These are phyloP conservation scores for Paratilapia polleni DNA, from an alignment of 2,113 vertebrate species.

Conservation along the genomic window DNA sequence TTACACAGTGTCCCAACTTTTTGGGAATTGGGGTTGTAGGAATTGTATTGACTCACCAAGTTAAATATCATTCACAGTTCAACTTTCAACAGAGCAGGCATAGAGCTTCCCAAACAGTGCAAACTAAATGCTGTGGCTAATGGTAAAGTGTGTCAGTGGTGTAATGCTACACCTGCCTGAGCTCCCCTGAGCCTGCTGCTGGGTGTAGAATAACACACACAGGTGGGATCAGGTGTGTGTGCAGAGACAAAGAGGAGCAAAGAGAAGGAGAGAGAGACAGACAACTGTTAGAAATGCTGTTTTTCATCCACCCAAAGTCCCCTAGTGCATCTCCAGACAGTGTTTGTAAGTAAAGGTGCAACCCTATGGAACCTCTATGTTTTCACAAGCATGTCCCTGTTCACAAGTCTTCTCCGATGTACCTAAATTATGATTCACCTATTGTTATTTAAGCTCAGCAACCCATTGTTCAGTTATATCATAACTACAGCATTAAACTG, in stretches of 20 bases:
- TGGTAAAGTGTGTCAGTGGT: conserved; percentile 49
- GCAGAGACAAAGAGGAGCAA: not conserved
- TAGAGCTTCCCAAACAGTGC: not conserved
- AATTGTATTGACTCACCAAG: not conserved
- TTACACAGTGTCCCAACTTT: too few relatives aligned
- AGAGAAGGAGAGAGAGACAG: not conserved
- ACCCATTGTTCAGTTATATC: not conserved
- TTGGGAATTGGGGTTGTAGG: too few relatives aligned
- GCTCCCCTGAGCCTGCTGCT: conserved; percentile 13
- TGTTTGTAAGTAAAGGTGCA: not conserved
- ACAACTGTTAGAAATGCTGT: not conserved
- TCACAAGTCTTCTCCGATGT: not conserved
- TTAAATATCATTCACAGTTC: not conserved
- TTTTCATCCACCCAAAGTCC: conserved; percentile 12
- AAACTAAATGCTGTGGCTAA: conserved; percentile 32
- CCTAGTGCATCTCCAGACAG: not conserved
- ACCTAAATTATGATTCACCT: not conserved
- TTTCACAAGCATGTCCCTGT: conserved; percentile 16
- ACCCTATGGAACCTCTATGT: conserved; percentile 28
- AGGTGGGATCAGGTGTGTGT: conserved; percentile 53
- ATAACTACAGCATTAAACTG: not conserved
- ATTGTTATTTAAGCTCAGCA: not conserved
- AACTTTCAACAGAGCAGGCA: not conserved
- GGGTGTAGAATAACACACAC: conserved; percentile 49
- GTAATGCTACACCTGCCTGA: conserved; percentile 56